Base-by-base conservation (phyloP, 2,888 invertebrate species). In the Drosophila niveifrons region DNA sequence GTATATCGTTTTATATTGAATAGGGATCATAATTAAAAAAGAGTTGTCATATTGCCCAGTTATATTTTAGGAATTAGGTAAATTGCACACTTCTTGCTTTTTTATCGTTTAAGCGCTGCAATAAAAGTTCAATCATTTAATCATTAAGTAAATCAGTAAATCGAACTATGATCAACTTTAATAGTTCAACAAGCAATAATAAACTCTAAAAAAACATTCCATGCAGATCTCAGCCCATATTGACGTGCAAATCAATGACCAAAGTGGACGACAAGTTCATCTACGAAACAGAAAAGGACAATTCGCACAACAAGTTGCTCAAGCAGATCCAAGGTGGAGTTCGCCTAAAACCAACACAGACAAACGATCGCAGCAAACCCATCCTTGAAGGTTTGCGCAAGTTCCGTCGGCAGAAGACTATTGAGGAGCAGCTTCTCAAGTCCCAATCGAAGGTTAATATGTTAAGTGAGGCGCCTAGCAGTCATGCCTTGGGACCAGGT, bases 281-380 rank as follows among this genome's bases (percentile, higher is more conserved):
- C 70, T 97, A 96, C 91, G 97, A 97, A 92, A 97, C 97, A 47
- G 97, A 97, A 92, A 96, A 96, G 90, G 94, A 94, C 39, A 96
- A 95, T 88, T 95, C 95, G 46, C 97, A 96, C 92, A 97, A 97
- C 90, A 94, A 95, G 78, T 93, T 97, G 56, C 93, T 97, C 8
- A 95, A 95, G 92, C 95, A 97, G 93, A 98, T 98, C 90, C 95
- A 96, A 91, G 93, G 94, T 67, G 98, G 98, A 56, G 93, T 97
- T 0, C 94, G 93, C 81, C 93, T 98, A 81, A 96, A 96, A 90
- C 95, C 95, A 78, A 95, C 95, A 0, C 95, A 95, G 91, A 96
- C 96, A 4, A 97, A 97, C 90, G 98, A 98, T 90, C 95, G 97
- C 80, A 97, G 97, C 91, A 97, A 94, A 93, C 97, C 97, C 2